A percentile compares a stretch with the other conserved stretches of the same genome.
Evolutionary conservation across 2,888 invertebrate species (phyloP).

Genomic region (Phanerotoma sp.): DNA sequence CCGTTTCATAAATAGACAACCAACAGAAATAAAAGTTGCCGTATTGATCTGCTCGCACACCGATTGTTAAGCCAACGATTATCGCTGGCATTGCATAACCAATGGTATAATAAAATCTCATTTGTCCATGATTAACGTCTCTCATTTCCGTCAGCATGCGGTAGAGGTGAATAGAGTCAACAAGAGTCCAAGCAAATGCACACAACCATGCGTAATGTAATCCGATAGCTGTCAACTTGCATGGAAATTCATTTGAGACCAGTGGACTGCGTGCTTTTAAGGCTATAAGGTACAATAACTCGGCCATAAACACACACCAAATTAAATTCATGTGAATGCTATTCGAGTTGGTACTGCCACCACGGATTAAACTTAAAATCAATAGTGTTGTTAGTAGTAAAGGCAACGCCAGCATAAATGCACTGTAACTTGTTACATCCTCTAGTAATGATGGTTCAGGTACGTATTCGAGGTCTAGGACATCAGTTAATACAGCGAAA

Average conservation of each 20-base stretch:
- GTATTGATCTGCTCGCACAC: conserved; percentile 91
- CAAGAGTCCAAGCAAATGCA: conserved; percentile 88
- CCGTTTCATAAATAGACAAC: conserved; percentile 90
- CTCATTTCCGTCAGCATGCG: conserved; percentile 93
- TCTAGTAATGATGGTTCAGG: conserved; percentile 85
- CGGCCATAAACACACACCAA: conserved; percentile 84
- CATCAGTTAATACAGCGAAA: conserved; percentile 87
- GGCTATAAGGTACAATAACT: conserved; percentile 83
- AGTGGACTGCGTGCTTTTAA: conserved; percentile 80
- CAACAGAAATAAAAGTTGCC: conserved; percentile 94
- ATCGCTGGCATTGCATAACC: conserved; percentile 93
- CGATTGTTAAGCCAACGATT: conserved; percentile 86
- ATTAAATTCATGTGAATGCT: conserved; percentile 92
- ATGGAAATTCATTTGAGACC: conserved; percentile 82
- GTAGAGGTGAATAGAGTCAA: conserved; percentile 90
- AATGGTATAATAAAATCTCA: conserved; percentile 88
- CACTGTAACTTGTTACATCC: conserved; percentile 86
- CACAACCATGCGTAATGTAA: conserved; percentile 93
- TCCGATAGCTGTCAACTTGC: conserved; percentile 86
- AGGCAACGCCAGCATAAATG: conserved; percentile 81
- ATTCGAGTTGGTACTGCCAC: conserved; percentile 87
- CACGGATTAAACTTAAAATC: conserved; percentile 79
- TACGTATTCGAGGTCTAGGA: conserved; percentile 86
- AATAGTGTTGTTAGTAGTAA: conserved; percentile 76
- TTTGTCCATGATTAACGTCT: conserved; percentile 93